Conservation (phyloP, 2,888 invertebrate genomes). For the Nephrotoma flavescens region DNA sequence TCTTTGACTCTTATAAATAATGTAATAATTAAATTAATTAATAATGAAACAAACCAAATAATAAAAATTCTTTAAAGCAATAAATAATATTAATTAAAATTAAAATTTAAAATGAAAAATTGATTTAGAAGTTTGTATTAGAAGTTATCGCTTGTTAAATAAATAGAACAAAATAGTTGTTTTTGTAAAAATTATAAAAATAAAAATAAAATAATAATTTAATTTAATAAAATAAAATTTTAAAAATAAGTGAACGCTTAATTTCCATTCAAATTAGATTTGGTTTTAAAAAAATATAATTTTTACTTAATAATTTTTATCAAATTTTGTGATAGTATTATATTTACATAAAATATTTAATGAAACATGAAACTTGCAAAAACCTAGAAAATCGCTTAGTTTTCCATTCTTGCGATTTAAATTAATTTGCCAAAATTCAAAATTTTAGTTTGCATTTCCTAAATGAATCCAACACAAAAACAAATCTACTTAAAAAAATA, state of each 20-base stretch:
- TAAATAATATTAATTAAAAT: background rate
- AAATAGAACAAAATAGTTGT: background rate
- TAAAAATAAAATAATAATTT: background rate
- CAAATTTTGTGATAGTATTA: background rate
- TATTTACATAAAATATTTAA: background rate
- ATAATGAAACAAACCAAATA: background rate
- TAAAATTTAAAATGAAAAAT: background rate
- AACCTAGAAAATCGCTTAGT: background rate
- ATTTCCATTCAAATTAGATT: background rate
- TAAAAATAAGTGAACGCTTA: background rate
- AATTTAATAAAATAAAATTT: background rate
- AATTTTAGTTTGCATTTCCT: background rate
- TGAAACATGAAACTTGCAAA: background rate
- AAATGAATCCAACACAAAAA: background rate
- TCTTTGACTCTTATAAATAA: background rate
- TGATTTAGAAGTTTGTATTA: background rate
- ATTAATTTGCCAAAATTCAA: background rate
- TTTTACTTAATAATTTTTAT: background rate
- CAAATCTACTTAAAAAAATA: background rate
- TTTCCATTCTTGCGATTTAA: background rate
- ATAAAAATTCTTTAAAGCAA: background rate
- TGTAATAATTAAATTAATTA: background rate
- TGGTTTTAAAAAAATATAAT: background rate
- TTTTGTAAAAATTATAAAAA: background rate
- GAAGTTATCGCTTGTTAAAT: background rate